Percentiles rank a stretch among this genome's conserved stretches.
These are phyloP conservation scores for Pristionchus arcanus DNA, from an alignment of 2,888 invertebrate genomes.

Conservation along the genomic window DNA sequence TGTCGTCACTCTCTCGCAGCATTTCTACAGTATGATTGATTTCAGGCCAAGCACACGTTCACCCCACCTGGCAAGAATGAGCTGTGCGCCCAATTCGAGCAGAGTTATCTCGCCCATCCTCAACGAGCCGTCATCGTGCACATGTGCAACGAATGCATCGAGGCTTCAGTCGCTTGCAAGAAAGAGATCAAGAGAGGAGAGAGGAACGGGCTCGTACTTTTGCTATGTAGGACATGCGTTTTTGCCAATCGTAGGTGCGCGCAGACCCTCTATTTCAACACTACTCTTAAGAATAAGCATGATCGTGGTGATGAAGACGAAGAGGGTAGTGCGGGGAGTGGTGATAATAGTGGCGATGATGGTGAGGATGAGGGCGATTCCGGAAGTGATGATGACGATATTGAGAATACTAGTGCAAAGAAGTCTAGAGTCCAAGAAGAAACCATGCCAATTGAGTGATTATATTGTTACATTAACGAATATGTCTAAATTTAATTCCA, in stretches of 20 bases:
- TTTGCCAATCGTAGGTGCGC: background rate
- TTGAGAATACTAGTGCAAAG: background rate
- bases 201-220: background rate
- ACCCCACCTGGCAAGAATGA: background rate
- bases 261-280: background rate
- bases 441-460: background rate
- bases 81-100: background rate
- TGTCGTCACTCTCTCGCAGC: no score
- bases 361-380: background rate
- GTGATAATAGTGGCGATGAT: no score
- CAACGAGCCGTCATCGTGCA: background rate
- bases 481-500: background rate
- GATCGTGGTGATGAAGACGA: background rate
- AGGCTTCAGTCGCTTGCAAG: background rate
- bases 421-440: background rate
- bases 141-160: slow-evolving; percentile 2
- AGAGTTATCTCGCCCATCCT: background rate
- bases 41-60: background rate
- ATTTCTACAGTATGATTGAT: no score
- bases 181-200: background rate
- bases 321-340: background rate
- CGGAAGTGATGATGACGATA: background rate
- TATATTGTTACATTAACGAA: no score
- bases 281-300: background rate
- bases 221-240: background rate